Evolutionary conservation across 2,797 vertebrate species (phyloP).

Genomic region (Trachurus trachurus): DNA sequence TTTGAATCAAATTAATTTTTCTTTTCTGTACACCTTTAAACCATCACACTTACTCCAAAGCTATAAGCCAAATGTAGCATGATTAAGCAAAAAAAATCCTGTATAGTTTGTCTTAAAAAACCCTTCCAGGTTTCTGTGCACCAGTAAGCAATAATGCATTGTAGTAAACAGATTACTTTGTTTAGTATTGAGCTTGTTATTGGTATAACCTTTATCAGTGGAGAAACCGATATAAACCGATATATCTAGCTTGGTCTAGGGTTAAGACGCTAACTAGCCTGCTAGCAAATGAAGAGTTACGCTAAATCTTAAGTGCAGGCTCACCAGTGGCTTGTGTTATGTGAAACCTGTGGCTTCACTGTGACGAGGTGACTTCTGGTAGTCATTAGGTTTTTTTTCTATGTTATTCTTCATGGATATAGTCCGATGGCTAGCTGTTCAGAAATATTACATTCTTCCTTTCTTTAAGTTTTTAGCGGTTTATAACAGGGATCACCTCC

Average conservation of each 20-base stretch:
- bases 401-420: background rate
- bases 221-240: too few species aligned
- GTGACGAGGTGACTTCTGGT: background rate
- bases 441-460: background rate
- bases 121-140: background rate
- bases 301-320: background rate
- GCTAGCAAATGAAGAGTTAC: too few species aligned
- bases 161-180: background rate
- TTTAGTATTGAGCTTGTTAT: background rate
- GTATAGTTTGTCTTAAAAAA: background rate
- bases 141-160: background rate
- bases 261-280: background rate
- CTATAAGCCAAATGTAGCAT: too few species aligned
- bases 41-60: too few species aligned
- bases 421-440: background rate
- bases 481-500: background rate
- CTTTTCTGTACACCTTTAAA: too few species aligned
- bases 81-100: too few species aligned
- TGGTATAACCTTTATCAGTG: too few species aligned
- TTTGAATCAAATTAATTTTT: too few species aligned
- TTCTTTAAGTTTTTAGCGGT: background rate
- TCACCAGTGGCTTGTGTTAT: background rate
- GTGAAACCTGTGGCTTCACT: background rate
- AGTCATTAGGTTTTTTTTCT: background rate
- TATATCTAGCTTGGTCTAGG: too few species aligned